A percentile compares a stretch with the other conserved stretches of the same genome.
Evolutionary conservation across 2,797 vertebrate genomes (phyloP).

Genomic region (Thaleichthys pacificus): DNA sequence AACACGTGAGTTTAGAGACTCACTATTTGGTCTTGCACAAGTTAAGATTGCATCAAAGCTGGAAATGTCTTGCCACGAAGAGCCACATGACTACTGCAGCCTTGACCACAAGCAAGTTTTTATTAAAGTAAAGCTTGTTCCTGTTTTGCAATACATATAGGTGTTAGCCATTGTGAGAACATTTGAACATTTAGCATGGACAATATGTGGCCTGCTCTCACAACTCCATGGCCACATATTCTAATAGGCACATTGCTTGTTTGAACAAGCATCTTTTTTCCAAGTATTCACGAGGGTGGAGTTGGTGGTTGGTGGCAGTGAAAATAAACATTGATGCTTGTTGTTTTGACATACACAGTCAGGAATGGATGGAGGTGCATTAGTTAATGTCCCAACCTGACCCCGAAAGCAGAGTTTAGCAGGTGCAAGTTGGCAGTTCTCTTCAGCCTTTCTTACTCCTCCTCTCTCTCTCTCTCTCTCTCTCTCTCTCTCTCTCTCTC

Average conservation of each 20-base stretch:
- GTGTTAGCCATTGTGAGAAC: constrained; percentile 37
- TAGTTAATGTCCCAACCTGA: constrained; percentile 30
- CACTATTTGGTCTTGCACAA: too few relatives aligned
- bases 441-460: background rate
- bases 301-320: constrained; percentile 22
- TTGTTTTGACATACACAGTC: constrained; percentile 37
- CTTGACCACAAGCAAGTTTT: too few relatives aligned
- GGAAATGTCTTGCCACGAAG: background rate
- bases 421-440: too few relatives aligned
- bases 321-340: constrained; percentile 45
- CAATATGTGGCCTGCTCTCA: constrained; percentile 17
- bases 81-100: too few relatives aligned
- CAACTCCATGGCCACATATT: background rate
- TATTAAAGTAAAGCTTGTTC: background rate
- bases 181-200: constrained; percentile 13
- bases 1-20: too few relatives aligned
- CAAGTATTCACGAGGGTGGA: constrained; percentile 48
- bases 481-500: too few relatives aligned
- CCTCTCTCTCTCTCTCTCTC: background rate
- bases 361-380: constrained; percentile 21
- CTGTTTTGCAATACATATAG: constrained; percentile 47
- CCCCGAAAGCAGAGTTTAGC: too few relatives aligned
- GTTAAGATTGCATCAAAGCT: background rate
- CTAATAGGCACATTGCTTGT: background rate
- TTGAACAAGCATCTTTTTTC: constrained; percentile 46